A percentile compares a stretch with the other conserved stretches of the same genome.
phyloP scores from a whole-genome alignment of 2,888 invertebrate genomes.

The Theretra japonica region DNA sequence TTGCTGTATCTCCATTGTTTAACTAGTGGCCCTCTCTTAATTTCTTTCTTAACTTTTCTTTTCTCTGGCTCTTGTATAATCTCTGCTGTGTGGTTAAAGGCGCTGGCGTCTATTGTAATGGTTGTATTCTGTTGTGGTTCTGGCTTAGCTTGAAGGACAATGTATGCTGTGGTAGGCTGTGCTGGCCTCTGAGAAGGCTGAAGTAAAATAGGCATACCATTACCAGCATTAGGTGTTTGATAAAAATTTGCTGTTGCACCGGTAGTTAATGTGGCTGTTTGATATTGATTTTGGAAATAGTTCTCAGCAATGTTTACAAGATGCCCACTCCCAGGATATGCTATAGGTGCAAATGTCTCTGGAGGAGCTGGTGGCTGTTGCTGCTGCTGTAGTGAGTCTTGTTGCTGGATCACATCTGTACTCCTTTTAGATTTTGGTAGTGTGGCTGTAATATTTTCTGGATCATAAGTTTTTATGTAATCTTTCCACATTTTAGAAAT shows the following conservation, averaged over 20 bases:
- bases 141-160: slow-evolving; percentile 74
- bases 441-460: slow-evolving; percentile 79
- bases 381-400: slow-evolving; percentile 52
- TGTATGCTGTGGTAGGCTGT: slow-evolving; percentile 74
- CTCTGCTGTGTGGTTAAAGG: slow-evolving; percentile 57
- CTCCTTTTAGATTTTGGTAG: slow-evolving; percentile 79
- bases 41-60: slow-evolving; percentile 71
- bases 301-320: slow-evolving; percentile 80
- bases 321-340: slow-evolving; percentile 79
- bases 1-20: slow-evolving; percentile 85
- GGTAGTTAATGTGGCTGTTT: slow-evolving; percentile 67
- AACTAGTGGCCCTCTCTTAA: slow-evolving; percentile 76
- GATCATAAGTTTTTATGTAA: slow-evolving; percentile 83
- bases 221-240: slow-evolving; percentile 72
- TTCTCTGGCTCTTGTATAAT: slow-evolving; percentile 55
- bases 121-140: slow-evolving; percentile 68
- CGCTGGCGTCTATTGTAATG: slow-evolving; percentile 60
- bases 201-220: slow-evolving; percentile 77
- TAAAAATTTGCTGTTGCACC: slow-evolving; percentile 74
- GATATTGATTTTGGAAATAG: slow-evolving; percentile 81
- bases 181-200: slow-evolving; percentile 70
- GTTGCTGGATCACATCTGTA: slow-evolving; percentile 58
- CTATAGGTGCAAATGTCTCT: slow-evolving; percentile 67
- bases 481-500: slow-evolving; percentile 86
- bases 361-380: slow-evolving; percentile 55